Base-by-base conservation (phyloP, 2,888 invertebrate species). In the Tinea trinotella region DNA sequence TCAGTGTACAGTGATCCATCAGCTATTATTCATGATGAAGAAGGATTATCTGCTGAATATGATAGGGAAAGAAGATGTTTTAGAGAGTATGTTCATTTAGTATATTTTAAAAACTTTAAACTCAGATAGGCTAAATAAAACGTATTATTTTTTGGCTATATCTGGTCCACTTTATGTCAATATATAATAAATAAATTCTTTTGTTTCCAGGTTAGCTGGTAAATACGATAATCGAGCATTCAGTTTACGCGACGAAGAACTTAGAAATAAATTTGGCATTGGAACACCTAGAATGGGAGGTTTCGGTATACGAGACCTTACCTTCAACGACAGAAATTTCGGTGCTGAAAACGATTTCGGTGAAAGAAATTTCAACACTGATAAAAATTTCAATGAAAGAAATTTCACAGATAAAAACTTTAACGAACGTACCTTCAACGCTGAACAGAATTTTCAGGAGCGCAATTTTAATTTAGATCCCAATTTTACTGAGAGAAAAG, bases 1-100 rank as follows among this genome's bases (percentile, higher is more conserved):
- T 88, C 88, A 2, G 89, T 89, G 19, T 87, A 87, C 56, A 87
- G 87, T 58, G 86, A 87, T 56, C 87, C 87, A 0, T 86, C 86
- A 0, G 86, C 86, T 1, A 87, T 87, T 17, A 86, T 86, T 5
- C 76, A 84, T 53, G 85, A 87, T 20, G 86, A 87, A 50, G 85
- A 84, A 22, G 85, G 84, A 0, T 63, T 86, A 40, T 85, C 84
- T 0, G 83, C 83, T 7, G 86, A 86, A 63, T 86, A 86, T 57
- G 85, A 85, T 54, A 61, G 80, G 24, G 85, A 86, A 59, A 69
- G 82, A 60, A 66, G 79, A 54, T 70, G 71, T 56, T 84, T 84
- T 64, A 76, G 83, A 72, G 84, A 86, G 83, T 83, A 49, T 77
- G 82, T 73, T 12, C 19, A 13, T 35, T 35, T 35, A 7, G n/a